Percentiles rank a stretch among this genome's conserved stretches.
Conservation (phyloP, 2,113 vertebrate genomes). For the Guaruba guarouba region DNA sequence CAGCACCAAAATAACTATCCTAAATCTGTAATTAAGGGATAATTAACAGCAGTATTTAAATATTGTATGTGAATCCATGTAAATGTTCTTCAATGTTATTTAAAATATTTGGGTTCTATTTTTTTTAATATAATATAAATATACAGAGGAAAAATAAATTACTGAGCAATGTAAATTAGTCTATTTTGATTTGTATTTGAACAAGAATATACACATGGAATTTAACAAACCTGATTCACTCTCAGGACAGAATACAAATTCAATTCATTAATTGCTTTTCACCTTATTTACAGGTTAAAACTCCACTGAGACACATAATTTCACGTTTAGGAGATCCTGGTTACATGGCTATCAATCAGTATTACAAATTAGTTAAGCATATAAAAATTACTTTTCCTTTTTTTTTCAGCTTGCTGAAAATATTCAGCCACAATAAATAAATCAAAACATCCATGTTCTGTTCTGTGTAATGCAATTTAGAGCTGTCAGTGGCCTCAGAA, state of each 20-base stretch:
- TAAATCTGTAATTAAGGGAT: neutral
- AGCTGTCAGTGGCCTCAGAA: neutral
- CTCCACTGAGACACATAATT: slow-evolving; percentile 28
- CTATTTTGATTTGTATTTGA: slow-evolving; percentile 16
- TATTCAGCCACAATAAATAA: neutral
- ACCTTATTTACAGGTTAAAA: slow-evolving; percentile 58
- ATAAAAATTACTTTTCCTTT: neutral
- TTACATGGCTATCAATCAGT: slow-evolving; percentile 4
- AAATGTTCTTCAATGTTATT: neutral
- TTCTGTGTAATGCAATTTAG: neutral
- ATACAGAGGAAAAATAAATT: neutral
- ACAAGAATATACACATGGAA: neutral
- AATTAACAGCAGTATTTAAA: neutral
- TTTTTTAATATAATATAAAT: neutral
- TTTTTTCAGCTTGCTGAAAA: neutral
- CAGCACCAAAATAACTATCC: neutral
- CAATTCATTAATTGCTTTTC: slow-evolving; percentile 45
- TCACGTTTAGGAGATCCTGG: slow-evolving; percentile 5
- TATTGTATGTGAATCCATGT: neutral
- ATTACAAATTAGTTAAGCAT: slow-evolving; percentile 16
- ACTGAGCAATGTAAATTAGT: neutral
- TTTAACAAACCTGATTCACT: neutral
- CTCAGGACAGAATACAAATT: slow-evolving; percentile 32
- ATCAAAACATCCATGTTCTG: neutral
- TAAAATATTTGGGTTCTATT: neutral